Base-by-base conservation (phyloP, 2,797 vertebrate species). In the Cirrhinus mrigala region DNA sequence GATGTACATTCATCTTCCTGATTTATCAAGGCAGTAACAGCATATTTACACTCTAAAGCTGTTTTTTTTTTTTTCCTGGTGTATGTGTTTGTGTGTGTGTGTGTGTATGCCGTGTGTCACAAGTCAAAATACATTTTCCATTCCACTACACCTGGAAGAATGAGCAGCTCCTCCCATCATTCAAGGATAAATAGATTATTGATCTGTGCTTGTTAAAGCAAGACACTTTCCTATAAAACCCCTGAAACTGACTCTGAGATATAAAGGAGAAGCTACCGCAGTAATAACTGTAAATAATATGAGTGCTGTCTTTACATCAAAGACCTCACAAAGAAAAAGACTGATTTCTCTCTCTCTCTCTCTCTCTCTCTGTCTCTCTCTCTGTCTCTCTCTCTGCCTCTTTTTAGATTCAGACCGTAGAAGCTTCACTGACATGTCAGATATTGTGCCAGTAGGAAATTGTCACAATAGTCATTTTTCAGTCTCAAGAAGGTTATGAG, bases 271-370 rank as follows among this genome's bases (percentile, higher is more conserved):
- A 70, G 24, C 52, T 60, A 33, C 54, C 12, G 16, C 56, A 46
- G 12, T 40, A 56, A 82, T 54, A 79, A 37, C 46, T 86, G 44
- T 78, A 80, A 56, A 70, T 70, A 52, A 83, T 56, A 77, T 33
- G 73, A 66, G 46, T 76, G 9, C n/a, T 77, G 52, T 74, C 69
- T 83, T 85, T 83, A 73, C 62, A 20, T 76, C 46, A 62, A 76
- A 83, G 29, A 37, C 40, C 74, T 82, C 5, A 48, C 33, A 78
- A 50, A 85, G 29, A 78, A 44, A 68, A 79, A 79, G 54, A 52
- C 70, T 79, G 37, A 89, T 85, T 81, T 82, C 71, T 81, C 46
- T 18, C 56, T 54, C 27, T 82, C 48, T 48, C 68, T 24, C 29
- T 77, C 16, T 68, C 14, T 60, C 48, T 37, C 4, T 37, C 33